Base-by-base conservation (phyloP, 2,888 invertebrate genomes). In the Venusia cambrica region DNA sequence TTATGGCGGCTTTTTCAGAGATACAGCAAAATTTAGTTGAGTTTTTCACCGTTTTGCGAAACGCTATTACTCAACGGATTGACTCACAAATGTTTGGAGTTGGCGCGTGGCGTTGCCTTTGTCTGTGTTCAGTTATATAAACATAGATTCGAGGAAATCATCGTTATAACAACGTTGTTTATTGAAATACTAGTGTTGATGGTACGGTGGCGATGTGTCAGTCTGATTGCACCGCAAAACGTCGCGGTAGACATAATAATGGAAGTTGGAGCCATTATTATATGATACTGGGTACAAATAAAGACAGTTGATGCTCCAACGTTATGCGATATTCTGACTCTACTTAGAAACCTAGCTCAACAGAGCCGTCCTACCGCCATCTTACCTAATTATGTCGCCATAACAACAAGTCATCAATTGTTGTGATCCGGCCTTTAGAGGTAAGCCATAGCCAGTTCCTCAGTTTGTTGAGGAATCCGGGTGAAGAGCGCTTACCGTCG, bases 101-200 rank as follows among this genome's bases (percentile, higher is more conserved):
- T 54, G 78, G 78, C 85, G 78, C 85, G 85, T 84, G 84, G 72
- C 85, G 74, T 73, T 71, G 73, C 67, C 76, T 65, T 73, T 74
- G 74, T 80, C 73, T 62, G 57, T 62, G 29, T 31, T 55, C 66
- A 79, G 77, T 83, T 77, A 74, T 74, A 72, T 58, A 78, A 75
- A 67, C 70, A 62, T 36, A 66, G 62, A 68, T 84, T 78, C 78
- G 75, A 63, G 63, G 78, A 73, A 77, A 69, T 54, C 60, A 51
- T 52, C 48, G 55, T 41, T 48, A 62, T 63, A 48, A 43, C 44
- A 47, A 36, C 40, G 47, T 41, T 78, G 75, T 77, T 76, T 77
- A 69, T 73, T 65, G 61, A 73, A 73, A 46, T 52, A 39, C 48
- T 46, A 56, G 42, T 54, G 53, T 57, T 59, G 50, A 51, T 54